phyloP scores from a whole-genome alignment of 30 jellyfish, hydroid and myxozoan genomes.

The Hydractinia symbiolongicarpus region DNA sequence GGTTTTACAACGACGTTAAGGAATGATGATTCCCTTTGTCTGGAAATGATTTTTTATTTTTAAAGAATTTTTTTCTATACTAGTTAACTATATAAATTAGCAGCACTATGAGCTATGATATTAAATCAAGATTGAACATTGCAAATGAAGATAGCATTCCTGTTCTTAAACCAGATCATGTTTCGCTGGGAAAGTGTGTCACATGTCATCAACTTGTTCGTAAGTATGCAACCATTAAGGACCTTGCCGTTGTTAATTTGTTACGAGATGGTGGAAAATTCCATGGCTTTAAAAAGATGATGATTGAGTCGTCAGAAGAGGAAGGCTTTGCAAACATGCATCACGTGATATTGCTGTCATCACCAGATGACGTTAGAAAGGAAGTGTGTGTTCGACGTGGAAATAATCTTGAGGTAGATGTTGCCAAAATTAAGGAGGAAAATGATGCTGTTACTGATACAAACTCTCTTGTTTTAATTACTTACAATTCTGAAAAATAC shows the following conservation, averaged over 20 bases:
- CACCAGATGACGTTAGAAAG: background rate
- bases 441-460: slow-evolving; percentile 15
- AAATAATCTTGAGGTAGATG: slow-evolving; percentile 1
- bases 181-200: slow-evolving; percentile 33
- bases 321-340: slow-evolving; percentile 36
- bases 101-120: background rate
- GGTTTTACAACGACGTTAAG: no score
- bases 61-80: no score
- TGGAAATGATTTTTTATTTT: no score
- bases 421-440: background rate
- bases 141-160: background rate
- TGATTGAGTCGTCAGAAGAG: slow-evolving; percentile 19
- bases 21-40: no score
- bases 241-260: slow-evolving; percentile 18
- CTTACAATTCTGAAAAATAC: background rate
- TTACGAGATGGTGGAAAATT: slow-evolving; percentile 28
- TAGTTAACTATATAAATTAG: no score
- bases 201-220: slow-evolving; percentile 30
- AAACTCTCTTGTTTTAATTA: slow-evolving; percentile 15
- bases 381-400: slow-evolving; percentile 21
- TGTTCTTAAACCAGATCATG: slow-evolving; percentile 39
- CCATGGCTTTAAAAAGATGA: slow-evolving; percentile 24
- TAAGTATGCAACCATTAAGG: slow-evolving; percentile 20
- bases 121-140: background rate
- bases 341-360: slow-evolving; percentile 2